These are phyloP conservation scores for Spea multiplicata DNA, from an alignment of 2,113 vertebrate genomes.

Conservation along the genomic window DNA sequence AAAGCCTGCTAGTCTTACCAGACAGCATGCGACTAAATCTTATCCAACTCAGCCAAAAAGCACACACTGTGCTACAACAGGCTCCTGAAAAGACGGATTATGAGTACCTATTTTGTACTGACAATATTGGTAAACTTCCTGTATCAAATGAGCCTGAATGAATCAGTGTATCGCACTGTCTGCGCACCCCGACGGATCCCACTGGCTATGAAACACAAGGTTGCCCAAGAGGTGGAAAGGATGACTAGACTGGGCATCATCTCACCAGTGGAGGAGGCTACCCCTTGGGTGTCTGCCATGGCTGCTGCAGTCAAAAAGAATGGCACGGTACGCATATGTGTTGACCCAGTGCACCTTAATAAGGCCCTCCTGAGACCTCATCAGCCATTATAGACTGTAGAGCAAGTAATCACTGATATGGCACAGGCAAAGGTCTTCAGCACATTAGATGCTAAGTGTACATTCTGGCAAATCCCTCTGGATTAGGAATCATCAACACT, in stretches of 20 bases:
- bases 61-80: neutral
- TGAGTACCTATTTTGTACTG: neutral
- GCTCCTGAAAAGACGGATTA: neutral
- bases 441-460: neutral
- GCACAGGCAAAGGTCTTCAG: constrained; percentile 3
- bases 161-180: neutral
- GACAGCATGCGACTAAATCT: neutral
- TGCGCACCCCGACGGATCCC: neutral
- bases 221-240: neutral
- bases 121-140: constrained; percentile 3
- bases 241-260: constrained; percentile 29
- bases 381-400: constrained; percentile 31
- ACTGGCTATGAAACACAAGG: constrained; percentile 30
- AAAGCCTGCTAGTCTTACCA: neutral
- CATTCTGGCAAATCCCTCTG: neutral
- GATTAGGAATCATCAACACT: neutral
- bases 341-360: constrained; percentile 37
- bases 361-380: constrained; percentile 28
- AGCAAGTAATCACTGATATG: constrained; percentile 13
- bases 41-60: neutral
- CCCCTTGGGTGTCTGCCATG: constrained; percentile 35
- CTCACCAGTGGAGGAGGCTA: constrained; percentile 6
- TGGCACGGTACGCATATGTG: constrained; percentile 9
- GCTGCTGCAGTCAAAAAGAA: constrained; percentile 36
- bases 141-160: neutral